Evolutionary conservation across 2,797 vertebrate genomes (phyloP), one percentile per base, ranked within the genome.

Genomic region (Vultur gryphus): DNA sequence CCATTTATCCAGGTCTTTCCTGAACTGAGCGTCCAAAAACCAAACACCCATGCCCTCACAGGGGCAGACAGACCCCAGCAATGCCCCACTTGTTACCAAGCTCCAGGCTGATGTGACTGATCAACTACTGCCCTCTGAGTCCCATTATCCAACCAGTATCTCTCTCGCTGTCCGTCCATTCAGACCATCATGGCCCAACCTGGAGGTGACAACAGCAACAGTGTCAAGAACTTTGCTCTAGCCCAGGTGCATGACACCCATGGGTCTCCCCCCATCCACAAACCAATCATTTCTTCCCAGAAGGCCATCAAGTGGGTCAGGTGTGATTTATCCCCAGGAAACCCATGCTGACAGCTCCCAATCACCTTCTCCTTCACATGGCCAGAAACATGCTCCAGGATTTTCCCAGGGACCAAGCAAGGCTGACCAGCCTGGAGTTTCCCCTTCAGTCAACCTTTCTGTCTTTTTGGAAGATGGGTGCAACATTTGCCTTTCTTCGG

Each of bases 391-490:
- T 2, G 9, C 8, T 81, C 31, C 24, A 44, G 3, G 15, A 33
- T 44, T 44, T 58, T 43, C 21, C 10, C 28, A 48, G 5, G 10
- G 6, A 31, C 31, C 4, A 28, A 35, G 33, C 9, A 20, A 46
- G 26, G 39, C 29, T 41, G 55, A 10, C 15, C 8, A 52, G 35
- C 6, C 33, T 48, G 23, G 12, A 65, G 64, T 35, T 65, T 19
- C 67, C 21, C 31, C 6, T 67, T 21, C 19, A 10, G 41, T 28
- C 13, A 41, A 3, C 7, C 19, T 33, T 19, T 11, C 7, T 12
- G 6, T 6, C 13, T 16, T 43, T 31, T 7, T 28, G 48, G 48
- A 26, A 44, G 2, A 13, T 0, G 0, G 16, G 4, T 29, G 17
- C 10, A 33, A 20, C 15, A 11, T 16, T 39, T 35, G 2, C 9